Conservation (phyloP, 2,113 vertebrate species). For the Promerops cafer region DNA sequence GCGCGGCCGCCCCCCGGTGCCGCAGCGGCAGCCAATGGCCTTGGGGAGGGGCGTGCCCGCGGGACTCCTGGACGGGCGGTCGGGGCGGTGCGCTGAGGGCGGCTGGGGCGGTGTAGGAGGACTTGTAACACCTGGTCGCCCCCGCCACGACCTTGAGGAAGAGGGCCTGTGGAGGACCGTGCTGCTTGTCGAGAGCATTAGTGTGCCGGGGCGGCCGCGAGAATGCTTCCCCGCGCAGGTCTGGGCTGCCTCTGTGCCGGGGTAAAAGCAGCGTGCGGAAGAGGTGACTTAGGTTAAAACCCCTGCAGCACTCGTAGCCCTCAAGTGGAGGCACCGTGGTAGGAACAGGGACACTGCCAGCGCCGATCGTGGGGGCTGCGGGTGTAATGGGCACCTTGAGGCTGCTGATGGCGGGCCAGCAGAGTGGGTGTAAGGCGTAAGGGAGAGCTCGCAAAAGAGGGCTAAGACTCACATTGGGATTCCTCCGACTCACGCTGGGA, state of each 20-base stretch:
- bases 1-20: neutral
- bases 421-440: neutral
- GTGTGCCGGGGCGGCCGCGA: accelerated
- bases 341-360: neutral
- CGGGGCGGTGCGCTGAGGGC: neutral
- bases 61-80: slow-evolving; percentile 11
- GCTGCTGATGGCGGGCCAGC: neutral
- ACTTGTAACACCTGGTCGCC: accelerated
- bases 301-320: neutral
- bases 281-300: too few species aligned
- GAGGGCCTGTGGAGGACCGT: accelerated
- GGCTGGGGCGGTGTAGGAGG: neutral
- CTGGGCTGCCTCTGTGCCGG: neutral
- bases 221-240: neutral
- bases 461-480: neutral
- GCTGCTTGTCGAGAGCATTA: accelerated
- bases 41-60: slow-evolving; percentile 36
- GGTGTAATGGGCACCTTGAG: neutral
- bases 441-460: neutral
- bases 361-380: neutral
- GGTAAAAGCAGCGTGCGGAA: neutral
- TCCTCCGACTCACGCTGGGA: neutral
- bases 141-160: accelerated
- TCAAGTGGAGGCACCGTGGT: neutral
- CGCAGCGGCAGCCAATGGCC: slow-evolving; percentile 38